Evolutionary conservation across 2,113 vertebrate species (phyloP), one percentile per base, ranked within the genome.

Genomic region (Rhinopithecus roxellana): DNA sequence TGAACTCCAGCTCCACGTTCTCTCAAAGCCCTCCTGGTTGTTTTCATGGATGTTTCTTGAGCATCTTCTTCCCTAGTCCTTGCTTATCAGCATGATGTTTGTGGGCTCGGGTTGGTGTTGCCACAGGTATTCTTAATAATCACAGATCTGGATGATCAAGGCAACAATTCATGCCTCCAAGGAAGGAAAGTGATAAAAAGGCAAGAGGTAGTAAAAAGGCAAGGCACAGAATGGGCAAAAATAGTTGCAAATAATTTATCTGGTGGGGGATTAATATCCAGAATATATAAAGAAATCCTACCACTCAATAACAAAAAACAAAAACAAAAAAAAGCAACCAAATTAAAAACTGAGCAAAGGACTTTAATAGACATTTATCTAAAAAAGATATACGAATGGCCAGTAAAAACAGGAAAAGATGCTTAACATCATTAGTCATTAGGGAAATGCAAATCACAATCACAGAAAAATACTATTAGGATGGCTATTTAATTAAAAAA

Each of bases 81-180:
- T 92, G 8, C 40, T 96, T 98, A 99, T 99, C 64, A 99, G 97
- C 99, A 99, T 98, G 70, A 2, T 99, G 98, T 30, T 99, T 99
- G 98, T 99, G 99, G 5, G 57, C 98, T 89, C 99, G 99, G 97
- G 99, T 99, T 96, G 98, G 95, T 99, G 99, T 93, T 96, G 98
- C 20, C 98, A 99, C 75, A 99, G 89, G 78, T 99, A 98, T 82
- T 99, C 99, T 97, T 99, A 98, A 7, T 96, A 98, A 81, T 99
- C 99, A 50, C 98, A 98, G 35, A 99, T 99, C 96, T 79, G 98
- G 67, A 98, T 98, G 1, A 98, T 99, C 98, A 99, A 67, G n/a
- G 95, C 0, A 55, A 99, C 99, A 98, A 67, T 94, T 30, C 35
- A 6, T 79, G 5, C 2, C 75, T 64, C 18, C 82, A 92, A 83